A percentile compares a stretch with the other conserved stretches of the same genome.
Conservation (phyloP, 2,797 vertebrate genomes). For the Thamnophis elegans region DNA sequence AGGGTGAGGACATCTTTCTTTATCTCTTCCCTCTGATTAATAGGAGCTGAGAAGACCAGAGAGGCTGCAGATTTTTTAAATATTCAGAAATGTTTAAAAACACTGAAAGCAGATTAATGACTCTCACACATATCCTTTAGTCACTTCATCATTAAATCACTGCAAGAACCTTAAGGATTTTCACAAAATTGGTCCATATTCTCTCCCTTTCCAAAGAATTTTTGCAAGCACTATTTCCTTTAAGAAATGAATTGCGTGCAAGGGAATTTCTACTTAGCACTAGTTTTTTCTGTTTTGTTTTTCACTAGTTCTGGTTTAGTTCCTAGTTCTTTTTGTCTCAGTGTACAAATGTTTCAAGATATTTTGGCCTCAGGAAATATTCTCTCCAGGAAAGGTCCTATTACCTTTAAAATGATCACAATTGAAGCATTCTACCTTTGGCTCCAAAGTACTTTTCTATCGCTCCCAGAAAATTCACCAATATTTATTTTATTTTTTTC, state of each 20-base stretch:
- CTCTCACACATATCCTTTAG: background rate
- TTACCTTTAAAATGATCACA: conserved; percentile 21
- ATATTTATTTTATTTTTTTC: no score
- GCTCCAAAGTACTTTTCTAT: background rate
- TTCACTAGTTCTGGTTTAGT: background rate
- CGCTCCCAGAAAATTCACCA: background rate
- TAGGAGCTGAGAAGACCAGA: background rate
- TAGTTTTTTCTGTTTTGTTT: background rate
- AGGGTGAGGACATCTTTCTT: background rate
- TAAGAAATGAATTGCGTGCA: background rate
- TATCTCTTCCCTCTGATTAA: background rate
- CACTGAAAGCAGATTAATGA: background rate
- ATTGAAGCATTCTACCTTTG: background rate
- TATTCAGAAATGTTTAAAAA: background rate
- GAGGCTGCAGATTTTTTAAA: background rate
- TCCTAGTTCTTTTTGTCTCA: conserved; percentile 32
- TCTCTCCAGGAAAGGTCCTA: conserved; percentile 17
- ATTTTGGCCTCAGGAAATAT: conserved; percentile 33
- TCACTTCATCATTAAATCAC: background rate
- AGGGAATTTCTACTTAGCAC: background rate
- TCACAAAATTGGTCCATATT: background rate
- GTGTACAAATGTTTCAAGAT: conserved; percentile 4
- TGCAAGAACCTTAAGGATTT: background rate
- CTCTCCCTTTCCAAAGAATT: background rate
- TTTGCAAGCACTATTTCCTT: background rate